These are phyloP conservation scores for Turdus rufiventris DNA, from an alignment of 2,113 vertebrate species.

Conservation along the genomic window DNA sequence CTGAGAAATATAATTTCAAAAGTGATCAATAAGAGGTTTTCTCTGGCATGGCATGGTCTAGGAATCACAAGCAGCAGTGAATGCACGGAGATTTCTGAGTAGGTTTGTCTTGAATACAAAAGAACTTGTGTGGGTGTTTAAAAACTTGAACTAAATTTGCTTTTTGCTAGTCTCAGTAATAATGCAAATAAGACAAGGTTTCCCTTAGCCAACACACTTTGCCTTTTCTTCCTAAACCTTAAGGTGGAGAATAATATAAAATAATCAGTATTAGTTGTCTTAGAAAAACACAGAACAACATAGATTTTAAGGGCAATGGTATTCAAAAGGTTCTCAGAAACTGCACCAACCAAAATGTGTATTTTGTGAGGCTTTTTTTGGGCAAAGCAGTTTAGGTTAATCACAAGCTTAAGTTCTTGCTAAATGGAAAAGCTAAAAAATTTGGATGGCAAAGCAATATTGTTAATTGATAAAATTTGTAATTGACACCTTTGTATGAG, in stretches of 20 bases:
- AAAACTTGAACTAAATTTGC: background rate
- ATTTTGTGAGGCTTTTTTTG: background rate
- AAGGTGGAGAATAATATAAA: background rate
- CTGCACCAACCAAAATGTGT: background rate
- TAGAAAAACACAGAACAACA: background rate
- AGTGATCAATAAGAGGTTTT: slow-evolving; percentile 16
- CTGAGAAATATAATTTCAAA: slow-evolving; percentile 44
- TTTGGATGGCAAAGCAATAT: accelerated
- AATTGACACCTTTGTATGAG: background rate
- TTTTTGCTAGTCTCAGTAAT: background rate
- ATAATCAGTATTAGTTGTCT: background rate
- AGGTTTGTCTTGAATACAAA: background rate
- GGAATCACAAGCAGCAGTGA: background rate
- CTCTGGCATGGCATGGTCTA: background rate
- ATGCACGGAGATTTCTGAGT: background rate
- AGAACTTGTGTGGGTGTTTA: accelerated
- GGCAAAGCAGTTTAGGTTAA: background rate
- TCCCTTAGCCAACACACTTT: background rate
- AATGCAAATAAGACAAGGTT: background rate
- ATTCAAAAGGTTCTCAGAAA: background rate
- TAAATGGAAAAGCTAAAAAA: background rate
- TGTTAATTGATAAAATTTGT: background rate
- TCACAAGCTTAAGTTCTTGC: background rate
- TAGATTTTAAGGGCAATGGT: background rate
- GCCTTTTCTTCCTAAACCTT: background rate